phyloP scores from a whole-genome alignment of 2,113 vertebrate genomes.

The Istiophorus platypterus region DNA sequence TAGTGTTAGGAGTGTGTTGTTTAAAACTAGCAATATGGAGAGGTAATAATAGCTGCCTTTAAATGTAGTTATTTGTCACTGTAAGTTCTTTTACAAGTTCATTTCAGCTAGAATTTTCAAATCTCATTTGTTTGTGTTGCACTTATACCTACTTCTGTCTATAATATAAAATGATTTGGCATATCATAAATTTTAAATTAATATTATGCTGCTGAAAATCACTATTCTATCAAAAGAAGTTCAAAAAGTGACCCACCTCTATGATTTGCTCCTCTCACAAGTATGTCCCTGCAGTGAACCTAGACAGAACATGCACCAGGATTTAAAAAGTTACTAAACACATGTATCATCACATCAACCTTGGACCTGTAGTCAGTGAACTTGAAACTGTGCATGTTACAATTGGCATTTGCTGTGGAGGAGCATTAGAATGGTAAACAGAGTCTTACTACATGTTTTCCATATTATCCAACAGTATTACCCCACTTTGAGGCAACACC shows the following conservation, averaged over 20 bases:
- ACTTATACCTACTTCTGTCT: background rate
- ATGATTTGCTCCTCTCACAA: conserved; percentile 4
- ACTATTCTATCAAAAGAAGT: background rate
- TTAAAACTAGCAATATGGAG: too few relatives aligned
- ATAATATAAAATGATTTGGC: background rate
- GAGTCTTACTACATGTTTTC: background rate
- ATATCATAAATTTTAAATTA: background rate
- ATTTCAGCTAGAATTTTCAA: background rate
- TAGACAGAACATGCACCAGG: background rate
- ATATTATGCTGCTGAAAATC: background rate
- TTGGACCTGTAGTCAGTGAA: conserved; percentile 67
- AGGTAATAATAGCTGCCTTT: background rate
- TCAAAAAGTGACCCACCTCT: conserved; percentile 58
- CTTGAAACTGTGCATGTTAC: conserved; percentile 32
- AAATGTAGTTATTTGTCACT: background rate
- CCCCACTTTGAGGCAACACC: background rate
- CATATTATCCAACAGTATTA: background rate
- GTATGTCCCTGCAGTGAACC: conserved; percentile 19
- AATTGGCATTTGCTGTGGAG: background rate
- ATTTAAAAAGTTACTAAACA: conserved; percentile 45
- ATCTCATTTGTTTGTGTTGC: background rate
- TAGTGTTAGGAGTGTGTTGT: background rate
- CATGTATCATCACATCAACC: conserved; percentile 72
- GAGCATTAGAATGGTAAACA: conserved; percentile 5
- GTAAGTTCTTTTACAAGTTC: background rate